phyloP scores from a whole-genome alignment of 2,797 vertebrate genomes.

The Tarsius wallacei region DNA sequence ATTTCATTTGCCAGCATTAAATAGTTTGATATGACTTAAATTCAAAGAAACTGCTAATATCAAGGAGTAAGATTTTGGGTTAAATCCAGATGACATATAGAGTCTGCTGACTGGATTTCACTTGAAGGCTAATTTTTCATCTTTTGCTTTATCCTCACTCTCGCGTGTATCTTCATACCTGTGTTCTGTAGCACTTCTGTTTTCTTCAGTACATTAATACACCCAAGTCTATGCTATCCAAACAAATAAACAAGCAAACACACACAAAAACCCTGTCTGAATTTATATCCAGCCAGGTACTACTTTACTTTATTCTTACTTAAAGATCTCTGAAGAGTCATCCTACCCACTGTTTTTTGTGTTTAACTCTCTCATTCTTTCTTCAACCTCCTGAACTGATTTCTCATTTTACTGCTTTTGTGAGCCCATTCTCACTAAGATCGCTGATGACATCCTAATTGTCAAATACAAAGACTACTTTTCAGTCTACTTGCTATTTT shows the following conservation, averaged over 20 bases:
- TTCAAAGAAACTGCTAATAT: not conserved
- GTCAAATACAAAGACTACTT: not conserved
- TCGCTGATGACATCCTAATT: not conserved
- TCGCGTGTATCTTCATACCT: not conserved
- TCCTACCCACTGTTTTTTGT: not conserved
- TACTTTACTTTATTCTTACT: not conserved
- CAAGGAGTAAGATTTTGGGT: not conserved
- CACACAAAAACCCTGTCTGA: not conserved
- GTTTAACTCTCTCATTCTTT: not conserved
- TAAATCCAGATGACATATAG: not conserved
- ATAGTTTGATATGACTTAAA: slow-evolving; percentile 21
- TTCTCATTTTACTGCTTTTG: not conserved
- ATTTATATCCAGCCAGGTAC: not conserved
- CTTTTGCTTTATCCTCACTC: not conserved
- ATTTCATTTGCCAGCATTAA: slow-evolving; percentile 39
- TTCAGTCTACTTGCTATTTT: not conserved
- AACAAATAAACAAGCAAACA: not conserved
- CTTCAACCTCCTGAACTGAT: not conserved
- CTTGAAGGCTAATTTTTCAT: not conserved
- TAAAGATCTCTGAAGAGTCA: not conserved
- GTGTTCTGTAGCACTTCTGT: not conserved
- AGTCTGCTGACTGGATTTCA: not conserved
- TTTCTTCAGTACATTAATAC: not conserved
- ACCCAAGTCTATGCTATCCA: not conserved
- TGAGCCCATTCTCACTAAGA: not conserved